Evolutionary conservation across 2,113 vertebrate species (phyloP).

Genomic region (Hymenochirus boettgeri): DNA sequence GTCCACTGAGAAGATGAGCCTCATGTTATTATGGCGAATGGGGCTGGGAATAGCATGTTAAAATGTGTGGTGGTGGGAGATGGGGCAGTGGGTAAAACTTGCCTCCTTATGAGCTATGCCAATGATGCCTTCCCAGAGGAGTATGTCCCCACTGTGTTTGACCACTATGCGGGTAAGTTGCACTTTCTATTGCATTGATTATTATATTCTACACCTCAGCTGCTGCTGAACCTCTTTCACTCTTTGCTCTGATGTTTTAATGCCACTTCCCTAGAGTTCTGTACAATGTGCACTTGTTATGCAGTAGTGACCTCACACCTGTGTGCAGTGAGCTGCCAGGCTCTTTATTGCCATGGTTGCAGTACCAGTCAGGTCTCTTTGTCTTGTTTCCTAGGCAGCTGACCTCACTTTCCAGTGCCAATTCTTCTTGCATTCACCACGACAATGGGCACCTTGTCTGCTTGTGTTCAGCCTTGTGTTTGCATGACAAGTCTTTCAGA

Average conservation of each 20-base stretch:
- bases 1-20: conserved; percentile 32
- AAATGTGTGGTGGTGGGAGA: conserved; percentile 78
- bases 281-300: neutral
- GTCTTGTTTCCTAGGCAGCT: conserved; percentile 1
- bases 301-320: neutral
- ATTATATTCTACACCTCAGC: neutral
- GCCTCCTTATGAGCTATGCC: conserved; percentile 76
- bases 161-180: conserved; percentile 80
- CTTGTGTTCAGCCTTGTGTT: no score
- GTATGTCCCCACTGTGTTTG: conserved; percentile 73
- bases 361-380: neutral
- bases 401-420: neutral
- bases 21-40: conserved; percentile 71
- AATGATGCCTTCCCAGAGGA: conserved; percentile 76
- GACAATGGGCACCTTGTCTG: no score
- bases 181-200: neutral
- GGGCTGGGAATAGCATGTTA: conserved; percentile 72
- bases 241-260: no score
- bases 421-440: no score
- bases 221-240: conserved; percentile 1
- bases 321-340: neutral
- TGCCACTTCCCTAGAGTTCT: no score
- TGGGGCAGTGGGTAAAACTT: conserved; percentile 74
- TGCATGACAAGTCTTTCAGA: no score
- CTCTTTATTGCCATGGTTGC: neutral